These are phyloP conservation scores for Characodon lateralis DNA, from an alignment of 2,797 vertebrate species.

Conservation along the genomic window DNA sequence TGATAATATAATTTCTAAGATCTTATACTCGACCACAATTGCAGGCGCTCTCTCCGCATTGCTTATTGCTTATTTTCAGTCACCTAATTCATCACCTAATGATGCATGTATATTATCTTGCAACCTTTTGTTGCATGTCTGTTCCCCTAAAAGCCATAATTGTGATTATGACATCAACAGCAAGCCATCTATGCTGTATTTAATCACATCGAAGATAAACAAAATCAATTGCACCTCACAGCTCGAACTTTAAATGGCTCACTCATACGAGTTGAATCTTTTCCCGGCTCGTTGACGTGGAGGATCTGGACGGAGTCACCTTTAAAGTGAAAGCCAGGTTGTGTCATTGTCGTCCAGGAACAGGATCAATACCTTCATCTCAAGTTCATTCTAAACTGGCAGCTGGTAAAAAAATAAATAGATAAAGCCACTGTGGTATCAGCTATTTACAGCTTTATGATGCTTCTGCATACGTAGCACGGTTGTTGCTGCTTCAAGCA, in stretches of 20 bases:
- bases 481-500: slow-evolving; percentile 17
- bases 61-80: slow-evolving; percentile 36
- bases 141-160: slow-evolving; percentile 34
- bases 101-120: slow-evolving; percentile 45
- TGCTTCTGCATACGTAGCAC: slow-evolving; percentile 34
- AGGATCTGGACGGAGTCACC: slow-evolving; percentile 67
- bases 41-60: neutral
- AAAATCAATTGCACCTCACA: slow-evolving; percentile 53
- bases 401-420: slow-evolving; percentile 61
- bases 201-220: slow-evolving; percentile 67
- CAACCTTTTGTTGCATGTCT: slow-evolving; percentile 24
- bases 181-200: slow-evolving; percentile 37
- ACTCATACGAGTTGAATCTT: slow-evolving; percentile 60
- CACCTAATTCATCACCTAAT: slow-evolving; percentile 50
- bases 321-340: slow-evolving; percentile 63
- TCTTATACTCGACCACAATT: neutral
- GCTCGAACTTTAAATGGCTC: slow-evolving; percentile 64
- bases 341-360: slow-evolving; percentile 65
- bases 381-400: slow-evolving; percentile 76
- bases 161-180: slow-evolving; percentile 50
- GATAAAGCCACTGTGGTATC: slow-evolving; percentile 46
- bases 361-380: slow-evolving; percentile 76
- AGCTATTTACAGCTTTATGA: slow-evolving; percentile 66
- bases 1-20: neutral
- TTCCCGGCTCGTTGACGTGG: slow-evolving; percentile 27